Conservation (phyloP, 1,140 invertebrate species). For the Brachionus paranguensis region DNA sequence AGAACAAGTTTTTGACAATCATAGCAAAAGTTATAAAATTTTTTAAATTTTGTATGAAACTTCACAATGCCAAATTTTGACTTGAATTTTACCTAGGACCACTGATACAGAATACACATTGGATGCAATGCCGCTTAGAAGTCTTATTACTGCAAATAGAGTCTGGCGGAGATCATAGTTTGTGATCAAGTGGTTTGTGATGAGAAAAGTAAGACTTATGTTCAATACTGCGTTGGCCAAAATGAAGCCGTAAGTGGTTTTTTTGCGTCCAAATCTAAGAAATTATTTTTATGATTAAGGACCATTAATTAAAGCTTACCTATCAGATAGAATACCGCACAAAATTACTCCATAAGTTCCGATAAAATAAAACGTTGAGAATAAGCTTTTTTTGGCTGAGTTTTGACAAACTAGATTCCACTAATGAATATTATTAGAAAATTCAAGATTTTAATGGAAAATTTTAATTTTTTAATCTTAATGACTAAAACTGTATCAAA, state of each 20-base stretch:
- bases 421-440: neutral
- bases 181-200: neutral
- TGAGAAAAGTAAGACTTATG: neutral
- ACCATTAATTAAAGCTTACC: neutral
- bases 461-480: too few species aligned
- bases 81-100: neutral
- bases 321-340: constrained; percentile 19
- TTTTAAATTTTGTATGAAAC: too few species aligned
- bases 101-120: neutral
- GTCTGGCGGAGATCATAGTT: neutral
- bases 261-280: constrained; percentile 25
- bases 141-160: neutral
- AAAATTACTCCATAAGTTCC: constrained; percentile 14
- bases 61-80: too few species aligned
- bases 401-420: constrained; percentile 37
- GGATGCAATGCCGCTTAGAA: neutral
- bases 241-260: neutral
- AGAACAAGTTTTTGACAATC: too few species aligned
- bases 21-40: too few species aligned
- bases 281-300: neutral
- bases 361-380: constrained; percentile 29
- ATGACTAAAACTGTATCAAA: too few species aligned
- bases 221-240: neutral
- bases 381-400: neutral
- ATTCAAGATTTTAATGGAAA: too few species aligned